A percentile compares a stretch with the other conserved stretches of the same genome.
Conservation (phyloP, 2,888 invertebrate genomes). For the Tenthredo notha region DNA sequence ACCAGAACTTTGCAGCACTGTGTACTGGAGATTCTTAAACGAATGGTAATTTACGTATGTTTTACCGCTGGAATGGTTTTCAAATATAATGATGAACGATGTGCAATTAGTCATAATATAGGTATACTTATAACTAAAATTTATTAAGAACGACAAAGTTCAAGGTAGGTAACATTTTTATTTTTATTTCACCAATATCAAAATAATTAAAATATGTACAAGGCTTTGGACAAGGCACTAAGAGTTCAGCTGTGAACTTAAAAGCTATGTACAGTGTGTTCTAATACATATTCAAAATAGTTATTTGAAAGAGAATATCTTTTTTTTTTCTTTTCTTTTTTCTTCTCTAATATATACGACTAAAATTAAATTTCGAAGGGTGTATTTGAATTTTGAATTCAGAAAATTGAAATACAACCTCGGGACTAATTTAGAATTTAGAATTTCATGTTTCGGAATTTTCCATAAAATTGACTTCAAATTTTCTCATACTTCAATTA, state of each 20-base stretch:
- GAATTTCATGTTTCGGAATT: constrained; percentile 19
- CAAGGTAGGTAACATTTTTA: constrained; percentile 50
- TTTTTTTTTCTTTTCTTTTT: background rate
- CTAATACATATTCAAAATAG: constrained; percentile 24
- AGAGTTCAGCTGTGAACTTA: constrained; percentile 37
- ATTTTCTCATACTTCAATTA: background rate
- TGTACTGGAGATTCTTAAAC: background rate
- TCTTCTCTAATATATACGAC: constrained; percentile 16
- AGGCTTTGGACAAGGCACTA: constrained; percentile 52
- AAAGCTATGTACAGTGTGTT: constrained; percentile 40
- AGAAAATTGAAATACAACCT: constrained; percentile 38
- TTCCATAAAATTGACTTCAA: background rate
- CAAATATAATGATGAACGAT: background rate
- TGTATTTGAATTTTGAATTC: constrained; percentile 32
- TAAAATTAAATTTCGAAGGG: background rate
- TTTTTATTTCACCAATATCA: constrained; percentile 51
- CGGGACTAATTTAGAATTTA: background rate
- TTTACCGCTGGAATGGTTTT: constrained; percentile 19
- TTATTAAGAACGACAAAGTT: background rate
- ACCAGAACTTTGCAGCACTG: background rate
- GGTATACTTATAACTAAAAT: background rate
- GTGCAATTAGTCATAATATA: background rate
- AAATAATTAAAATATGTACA: constrained; percentile 52
- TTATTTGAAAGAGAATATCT: background rate
- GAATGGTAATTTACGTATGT: background rate